Conservation (phyloP, 2,888 invertebrate genomes). For the Bursaphelenchus okinawaensis region DNA sequence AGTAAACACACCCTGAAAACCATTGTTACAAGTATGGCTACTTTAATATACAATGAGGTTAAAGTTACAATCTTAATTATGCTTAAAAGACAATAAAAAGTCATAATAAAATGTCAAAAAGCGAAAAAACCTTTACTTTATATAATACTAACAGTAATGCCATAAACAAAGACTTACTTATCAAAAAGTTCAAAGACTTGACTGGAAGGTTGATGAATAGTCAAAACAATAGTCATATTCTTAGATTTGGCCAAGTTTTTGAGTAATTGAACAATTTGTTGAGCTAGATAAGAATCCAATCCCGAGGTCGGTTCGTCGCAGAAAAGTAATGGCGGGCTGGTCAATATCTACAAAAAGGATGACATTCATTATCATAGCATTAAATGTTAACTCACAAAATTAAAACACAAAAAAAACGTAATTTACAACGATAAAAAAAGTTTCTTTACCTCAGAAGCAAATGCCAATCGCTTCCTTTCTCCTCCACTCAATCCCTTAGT, state of each 20-base stretch:
- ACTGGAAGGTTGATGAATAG: constrained; percentile 91
- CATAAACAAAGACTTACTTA: constrained; percentile 60
- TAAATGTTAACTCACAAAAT: constrained; percentile 13
- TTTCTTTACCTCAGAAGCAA: constrained; percentile 82
- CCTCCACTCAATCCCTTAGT: constrained; percentile 84
- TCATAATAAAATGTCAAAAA: no score
- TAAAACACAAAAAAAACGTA: constrained; percentile 2
- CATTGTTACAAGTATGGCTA: no score
- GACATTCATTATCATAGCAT: background rate
- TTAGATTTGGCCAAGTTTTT: constrained; percentile 60
- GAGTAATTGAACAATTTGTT: constrained; percentile 51
- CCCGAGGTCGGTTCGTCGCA: constrained; percentile 64
- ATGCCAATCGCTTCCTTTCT: constrained; percentile 82
- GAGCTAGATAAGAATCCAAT: constrained; percentile 60
- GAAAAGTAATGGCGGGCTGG: constrained; percentile 62
- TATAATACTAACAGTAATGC: background rate
- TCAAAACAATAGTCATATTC: constrained; percentile 83
- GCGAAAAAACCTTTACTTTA: background rate
- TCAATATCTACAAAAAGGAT: constrained; percentile 57
- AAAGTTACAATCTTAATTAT: background rate
- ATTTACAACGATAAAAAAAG: constrained; percentile 1
- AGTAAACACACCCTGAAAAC: constrained; percentile 49
- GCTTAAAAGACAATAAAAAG: background rate
- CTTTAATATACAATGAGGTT: no score
- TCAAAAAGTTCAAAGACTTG: constrained; percentile 83